Percentiles rank a stretch among this genome's conserved stretches.
phyloP scores from a whole-genome alignment of 2,113 vertebrate species.

The Trichomycterus rosablanca region DNA sequence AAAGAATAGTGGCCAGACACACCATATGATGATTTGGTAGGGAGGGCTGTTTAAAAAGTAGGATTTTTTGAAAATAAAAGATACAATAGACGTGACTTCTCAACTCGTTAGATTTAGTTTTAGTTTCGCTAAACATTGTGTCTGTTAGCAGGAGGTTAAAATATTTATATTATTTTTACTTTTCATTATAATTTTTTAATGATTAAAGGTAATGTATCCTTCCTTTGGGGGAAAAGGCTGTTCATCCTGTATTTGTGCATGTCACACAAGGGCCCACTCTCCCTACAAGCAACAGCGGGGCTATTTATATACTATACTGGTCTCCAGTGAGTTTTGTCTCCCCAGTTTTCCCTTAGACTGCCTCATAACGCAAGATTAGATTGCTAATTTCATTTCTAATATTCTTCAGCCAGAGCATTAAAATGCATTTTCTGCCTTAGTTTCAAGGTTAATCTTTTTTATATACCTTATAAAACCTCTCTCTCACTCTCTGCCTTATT shows the following conservation, averaged over 20 bases:
- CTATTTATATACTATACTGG: slow-evolving; percentile 10
- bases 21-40: too few species aligned
- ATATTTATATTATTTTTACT: too few species aligned
- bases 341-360: not conserved
- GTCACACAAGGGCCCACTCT: slow-evolving; percentile 16
- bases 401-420: not conserved
- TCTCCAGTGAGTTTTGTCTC: not conserved
- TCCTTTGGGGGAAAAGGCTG: slow-evolving; percentile 46
- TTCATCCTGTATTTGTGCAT: slow-evolving; percentile 36
- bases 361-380: not conserved
- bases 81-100: too few species aligned
- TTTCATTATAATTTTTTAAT: slow-evolving; percentile 20
- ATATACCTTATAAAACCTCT: not conserved
- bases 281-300: not conserved
- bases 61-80: too few species aligned
- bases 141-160: too few species aligned
- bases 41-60: too few species aligned
- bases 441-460: slow-evolving; percentile 9
- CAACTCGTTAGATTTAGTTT: too few species aligned
- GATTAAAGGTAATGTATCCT: too few species aligned
- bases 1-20: too few species aligned
- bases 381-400: slow-evolving; percentile 1
- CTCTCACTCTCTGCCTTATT: not conserved
- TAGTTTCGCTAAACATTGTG: too few species aligned
- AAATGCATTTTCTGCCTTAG: not conserved